Base-by-base conservation (phyloP, 2,113 vertebrate species). In the Pseudorhombus dupliciocellatus region DNA sequence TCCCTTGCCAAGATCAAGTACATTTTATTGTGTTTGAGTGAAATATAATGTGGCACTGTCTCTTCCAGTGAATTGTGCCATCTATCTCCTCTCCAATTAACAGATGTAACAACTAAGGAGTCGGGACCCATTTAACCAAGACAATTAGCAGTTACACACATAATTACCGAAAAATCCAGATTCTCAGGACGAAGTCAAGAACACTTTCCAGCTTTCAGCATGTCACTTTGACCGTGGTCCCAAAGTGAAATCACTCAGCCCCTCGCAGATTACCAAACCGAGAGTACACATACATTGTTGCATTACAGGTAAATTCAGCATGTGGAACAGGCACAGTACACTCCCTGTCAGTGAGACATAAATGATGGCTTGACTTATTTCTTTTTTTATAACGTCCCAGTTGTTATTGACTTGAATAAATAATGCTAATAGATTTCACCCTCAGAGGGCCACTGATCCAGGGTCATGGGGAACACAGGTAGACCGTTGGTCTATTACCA, bases 371-470 rank as follows among this genome's bases (percentile, higher is more conserved):
- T 75, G 81, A 85, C 67, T 63, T 86, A 79, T 89, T 85, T 82
- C 40, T 64, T 84, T 88, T 50, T 90, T 84, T 75, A 83, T 84
- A 51, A 62, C 42, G 26, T 85, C 84, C 78, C 55, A 65, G 69
- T 87, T 90, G 80, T 87, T 88, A 80, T 84, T 77, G 73, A 77
- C 75, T 84, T 90, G 77, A 89, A 89, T 87, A 88, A 88, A 90
- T 88, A 85, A 87, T 83, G 64, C 81, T 85, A 88, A 91, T 88
- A 85, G 81, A 71, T 90, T 89, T 90, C 79, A 88, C 90, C 89
- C 89, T 91, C 62, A 69, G 77, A 81, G 79, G 82, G 82, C 72
- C 84, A 62, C 52, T 70, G 84, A 84, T 78, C 72, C 68, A 85
- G 87, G 88, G 90, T 91, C 92, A 91, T 77, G 25, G 70, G 66